These are phyloP conservation scores for Platyscapa corneri DNA, from an alignment of 1,140 invertebrate species.

Conservation along the genomic window DNA sequence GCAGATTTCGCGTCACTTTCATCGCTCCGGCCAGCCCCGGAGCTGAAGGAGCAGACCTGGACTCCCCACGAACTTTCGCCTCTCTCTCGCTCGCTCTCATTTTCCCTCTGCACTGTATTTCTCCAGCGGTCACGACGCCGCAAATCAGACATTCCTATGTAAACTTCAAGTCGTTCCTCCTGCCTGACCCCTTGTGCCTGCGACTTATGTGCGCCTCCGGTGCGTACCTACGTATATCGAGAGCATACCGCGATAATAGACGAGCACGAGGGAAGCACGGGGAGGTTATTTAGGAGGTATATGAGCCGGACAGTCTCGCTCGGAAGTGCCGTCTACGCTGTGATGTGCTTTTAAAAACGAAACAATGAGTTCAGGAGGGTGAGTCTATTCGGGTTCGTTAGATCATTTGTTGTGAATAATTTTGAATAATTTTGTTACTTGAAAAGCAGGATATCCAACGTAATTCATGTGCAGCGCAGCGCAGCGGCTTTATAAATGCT, in stretches of 20 bases:
- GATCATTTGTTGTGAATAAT: conserved; percentile 39
- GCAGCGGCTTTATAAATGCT: not conserved
- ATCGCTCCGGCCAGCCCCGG: conserved; percentile 27
- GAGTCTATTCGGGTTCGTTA: conserved; percentile 22
- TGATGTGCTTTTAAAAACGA: not conserved
- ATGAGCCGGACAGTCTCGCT: conserved; percentile 29
- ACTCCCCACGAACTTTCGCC: conserved; percentile 6
- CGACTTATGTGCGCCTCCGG: conserved; percentile 45
- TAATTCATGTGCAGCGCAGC: not conserved
- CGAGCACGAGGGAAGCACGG: not conserved
- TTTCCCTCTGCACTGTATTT: not conserved
- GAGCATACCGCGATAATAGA: conserved; percentile 28
- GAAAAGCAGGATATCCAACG: not conserved
- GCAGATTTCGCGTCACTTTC: conserved; percentile 63
- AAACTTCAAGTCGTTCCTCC: conserved; percentile 61
- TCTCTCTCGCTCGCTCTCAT: not conserved
- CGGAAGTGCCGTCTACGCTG: not conserved
- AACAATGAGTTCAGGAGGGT: not conserved
- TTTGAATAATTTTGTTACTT: conserved; percentile 43
- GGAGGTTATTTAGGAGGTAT: conserved; percentile 36
- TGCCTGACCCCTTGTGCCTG: conserved; percentile 41
- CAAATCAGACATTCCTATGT: conserved; percentile 70
- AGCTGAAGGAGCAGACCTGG: conserved; percentile 15
- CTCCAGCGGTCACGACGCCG: conserved; percentile 42
- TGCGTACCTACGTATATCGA: not conserved